These are phyloP conservation scores for Lasiommata megera DNA, from an alignment of 2,888 invertebrate species.

Conservation along the genomic window DNA sequence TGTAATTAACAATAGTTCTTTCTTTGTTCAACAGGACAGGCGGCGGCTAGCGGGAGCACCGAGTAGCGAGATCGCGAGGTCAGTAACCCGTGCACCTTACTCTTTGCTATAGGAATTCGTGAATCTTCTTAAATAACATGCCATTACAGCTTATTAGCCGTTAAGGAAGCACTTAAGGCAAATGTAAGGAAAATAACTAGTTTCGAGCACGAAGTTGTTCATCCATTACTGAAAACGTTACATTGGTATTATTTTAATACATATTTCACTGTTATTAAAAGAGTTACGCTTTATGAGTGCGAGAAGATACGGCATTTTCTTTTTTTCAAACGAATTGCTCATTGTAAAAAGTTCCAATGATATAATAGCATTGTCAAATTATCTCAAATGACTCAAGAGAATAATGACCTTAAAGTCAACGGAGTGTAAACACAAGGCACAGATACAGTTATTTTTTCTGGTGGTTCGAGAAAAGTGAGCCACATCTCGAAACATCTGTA, in stretches of 20 bases:
- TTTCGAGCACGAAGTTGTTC: slow-evolving; percentile 56
- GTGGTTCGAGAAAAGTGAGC: slow-evolving; percentile 51
- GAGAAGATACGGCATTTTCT: not conserved
- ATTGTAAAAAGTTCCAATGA: slow-evolving; percentile 37
- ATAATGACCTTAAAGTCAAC: slow-evolving; percentile 58
- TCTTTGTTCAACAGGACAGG: slow-evolving; percentile 64
- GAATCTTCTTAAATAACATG: slow-evolving; percentile 72
- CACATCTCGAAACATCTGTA: slow-evolving; percentile 38
- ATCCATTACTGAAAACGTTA: slow-evolving; percentile 55
- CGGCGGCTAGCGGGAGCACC: slow-evolving; percentile 49
- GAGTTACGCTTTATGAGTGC: slow-evolving; percentile 4
- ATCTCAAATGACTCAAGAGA: slow-evolving; percentile 50
- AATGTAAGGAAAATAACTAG: slow-evolving; percentile 71
- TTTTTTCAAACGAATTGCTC: not conserved
- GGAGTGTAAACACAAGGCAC: slow-evolving; percentile 58
- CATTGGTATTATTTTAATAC: slow-evolving; percentile 42
- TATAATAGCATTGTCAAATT: slow-evolving; percentile 52
- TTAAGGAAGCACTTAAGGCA: slow-evolving; percentile 74
- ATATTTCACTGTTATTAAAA: not conserved
- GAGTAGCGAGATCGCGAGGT: slow-evolving; percentile 66
- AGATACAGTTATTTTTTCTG: slow-evolving; percentile 65
- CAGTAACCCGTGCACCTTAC: slow-evolving; percentile 68
- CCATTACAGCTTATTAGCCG: slow-evolving; percentile 75
- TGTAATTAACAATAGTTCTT: slow-evolving; percentile 42
- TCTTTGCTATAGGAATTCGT: slow-evolving; percentile 69